Base-by-base conservation (phyloP, 2,797 vertebrate genomes). In the Myripristis murdjan region DNA sequence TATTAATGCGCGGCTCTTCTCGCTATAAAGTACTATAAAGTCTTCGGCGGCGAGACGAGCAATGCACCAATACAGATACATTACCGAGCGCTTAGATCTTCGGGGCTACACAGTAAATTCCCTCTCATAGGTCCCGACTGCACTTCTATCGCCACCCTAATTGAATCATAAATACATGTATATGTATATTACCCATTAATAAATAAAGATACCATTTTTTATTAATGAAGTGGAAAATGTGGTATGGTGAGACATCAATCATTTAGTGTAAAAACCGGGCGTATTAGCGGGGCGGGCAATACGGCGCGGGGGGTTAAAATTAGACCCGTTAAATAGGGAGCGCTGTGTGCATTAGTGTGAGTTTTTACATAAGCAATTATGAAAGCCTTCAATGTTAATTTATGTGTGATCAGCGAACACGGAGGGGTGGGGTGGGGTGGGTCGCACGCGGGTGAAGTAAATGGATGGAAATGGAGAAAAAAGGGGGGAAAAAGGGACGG, bases 361-460 rank as follows among this genome's bases (percentile, higher is more conserved):
- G 87, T 92, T 94, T 92, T 93, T 91, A 92, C 91, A 90, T 91
- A 91, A 93, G 93, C 90, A 93, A 92, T 94, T 93, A 93, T 90
- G 87, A 91, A 91, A 92, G 89, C 87, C 91, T 92, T 94, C 88
- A 90, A 77, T 84, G 89, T 89, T 94, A 94, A 94, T 94, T 94
- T 93, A 92, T 93, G 92, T 92, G 90, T 90, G 91, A 94, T 93
- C 87, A 90, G 86, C 79, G 73, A 84, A 88, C 86, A 91, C 82
- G 89, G 75, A 55, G 83, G 46, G 67, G 62, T 70, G 52, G 57
- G 73, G 66, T 41, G 26, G 52, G 18, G 69, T 47, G 72, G 82
- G 67, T 88, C 78, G 82, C 84, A 85, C 87, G 79, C 63, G 67
- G 80, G 70, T 60, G 64, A 82, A 83, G 87, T 82, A 83, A 89